Evolutionary conservation across 2,797 vertebrate genomes (phyloP).

Genomic region (Anomalospiza imberbis): DNA sequence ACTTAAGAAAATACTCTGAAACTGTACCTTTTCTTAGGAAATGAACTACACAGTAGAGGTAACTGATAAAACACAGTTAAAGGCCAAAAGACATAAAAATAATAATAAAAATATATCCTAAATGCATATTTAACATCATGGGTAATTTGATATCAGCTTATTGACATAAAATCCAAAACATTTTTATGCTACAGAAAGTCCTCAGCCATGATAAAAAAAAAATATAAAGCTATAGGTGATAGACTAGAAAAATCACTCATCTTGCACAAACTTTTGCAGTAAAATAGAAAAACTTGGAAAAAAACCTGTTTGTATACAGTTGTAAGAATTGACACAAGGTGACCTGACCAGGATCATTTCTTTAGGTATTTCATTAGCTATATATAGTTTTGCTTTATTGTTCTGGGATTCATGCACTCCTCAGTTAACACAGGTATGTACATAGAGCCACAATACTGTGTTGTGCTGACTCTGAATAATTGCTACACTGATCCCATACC

Average conservation of each 20-base stretch:
- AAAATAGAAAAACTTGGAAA: background rate
- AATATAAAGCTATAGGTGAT: background rate
- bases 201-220: background rate
- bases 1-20: background rate
- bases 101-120: background rate
- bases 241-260: background rate
- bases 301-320: background rate
- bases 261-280: background rate
- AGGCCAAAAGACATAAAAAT: background rate
- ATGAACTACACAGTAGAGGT: background rate
- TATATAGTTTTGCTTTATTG: background rate
- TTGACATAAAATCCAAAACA: background rate
- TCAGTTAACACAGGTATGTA: background rate
- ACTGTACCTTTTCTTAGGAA: background rate
- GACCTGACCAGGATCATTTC: background rate
- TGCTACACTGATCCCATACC: background rate
- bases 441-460: fast-evolving
- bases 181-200: background rate
- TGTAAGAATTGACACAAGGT: background rate
- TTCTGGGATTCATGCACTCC: background rate
- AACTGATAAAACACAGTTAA: background rate
- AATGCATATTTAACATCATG: background rate
- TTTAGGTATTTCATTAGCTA: background rate
- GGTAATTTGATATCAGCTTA: background rate
- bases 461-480: background rate